A percentile compares a stretch with the other conserved stretches of the same genome.
phyloP scores from a whole-genome alignment of 2,113 vertebrate species.

The Pseudois nayaur region DNA sequence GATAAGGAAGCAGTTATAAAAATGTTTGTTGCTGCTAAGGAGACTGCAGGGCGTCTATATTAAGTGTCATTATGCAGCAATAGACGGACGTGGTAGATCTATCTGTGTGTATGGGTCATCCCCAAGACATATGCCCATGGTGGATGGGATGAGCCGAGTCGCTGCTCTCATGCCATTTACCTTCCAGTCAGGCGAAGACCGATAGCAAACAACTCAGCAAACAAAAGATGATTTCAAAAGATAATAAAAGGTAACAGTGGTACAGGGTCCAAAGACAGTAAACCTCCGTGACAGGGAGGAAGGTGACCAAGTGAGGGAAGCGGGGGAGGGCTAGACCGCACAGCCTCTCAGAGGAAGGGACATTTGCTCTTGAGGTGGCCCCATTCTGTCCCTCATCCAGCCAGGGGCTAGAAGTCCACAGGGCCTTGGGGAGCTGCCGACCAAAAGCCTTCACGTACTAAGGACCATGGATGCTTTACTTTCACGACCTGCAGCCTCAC shows the following conservation, averaged over 20 bases:
- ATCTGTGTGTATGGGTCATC: neutral
- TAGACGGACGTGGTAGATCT: neutral
- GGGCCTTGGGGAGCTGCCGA: neutral
- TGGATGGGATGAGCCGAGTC: neutral
- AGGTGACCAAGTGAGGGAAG: neutral
- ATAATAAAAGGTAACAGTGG: neutral
- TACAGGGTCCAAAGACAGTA: neutral
- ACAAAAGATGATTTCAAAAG: neutral
- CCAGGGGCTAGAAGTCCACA: neutral
- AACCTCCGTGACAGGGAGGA: neutral
- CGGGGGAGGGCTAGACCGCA: accelerated
- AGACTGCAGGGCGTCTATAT: neutral
- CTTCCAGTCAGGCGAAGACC: neutral
- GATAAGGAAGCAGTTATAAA: neutral
- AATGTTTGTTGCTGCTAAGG: neutral
- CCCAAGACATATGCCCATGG: neutral
- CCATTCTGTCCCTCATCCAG: neutral
- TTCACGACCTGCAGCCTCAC: neutral
- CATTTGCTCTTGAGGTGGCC: neutral
- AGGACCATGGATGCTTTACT: neutral
- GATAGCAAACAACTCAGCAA: neutral
- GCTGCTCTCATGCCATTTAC: neutral
- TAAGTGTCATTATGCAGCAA: neutral
- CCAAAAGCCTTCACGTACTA: neutral
- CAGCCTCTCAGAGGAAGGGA: neutral